Evolutionary conservation across 2,888 invertebrate species (phyloP).

Genomic region (Latrodectus hesperus): DNA sequence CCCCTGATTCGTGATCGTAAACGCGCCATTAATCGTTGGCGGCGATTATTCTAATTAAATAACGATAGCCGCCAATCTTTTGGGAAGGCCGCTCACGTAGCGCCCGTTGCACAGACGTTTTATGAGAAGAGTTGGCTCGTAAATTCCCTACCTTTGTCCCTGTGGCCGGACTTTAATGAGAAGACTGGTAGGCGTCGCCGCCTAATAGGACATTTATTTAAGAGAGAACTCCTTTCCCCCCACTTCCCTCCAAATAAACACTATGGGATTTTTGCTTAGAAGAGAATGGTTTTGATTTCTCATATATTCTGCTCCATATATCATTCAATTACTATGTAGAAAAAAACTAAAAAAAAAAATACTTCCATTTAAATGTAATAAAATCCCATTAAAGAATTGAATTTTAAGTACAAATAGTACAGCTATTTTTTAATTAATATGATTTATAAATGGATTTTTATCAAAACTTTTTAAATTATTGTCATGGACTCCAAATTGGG

Average conservation of each 20-base stretch:
- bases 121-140: constrained; percentile 42
- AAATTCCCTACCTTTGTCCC: constrained; percentile 41
- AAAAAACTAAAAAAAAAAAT: too few relatives aligned
- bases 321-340: too few relatives aligned
- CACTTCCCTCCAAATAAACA: not conserved
- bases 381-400: too few relatives aligned
- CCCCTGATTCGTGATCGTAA: constrained; percentile 49
- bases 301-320: too few relatives aligned
- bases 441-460: too few relatives aligned
- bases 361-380: too few relatives aligned
- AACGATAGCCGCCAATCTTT: constrained; percentile 51
- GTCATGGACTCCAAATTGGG: too few relatives aligned
- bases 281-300: too few relatives aligned
- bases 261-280: too few relatives aligned
- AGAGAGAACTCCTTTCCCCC: not conserved
- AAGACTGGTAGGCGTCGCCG: constrained; percentile 55
- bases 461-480: too few relatives aligned
- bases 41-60: constrained; percentile 69
- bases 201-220: constrained; percentile 24
- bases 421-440: too few relatives aligned
- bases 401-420: too few relatives aligned
- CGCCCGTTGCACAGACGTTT: constrained; percentile 29
- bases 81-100: constrained; percentile 54
- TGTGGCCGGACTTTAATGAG: constrained; percentile 32
- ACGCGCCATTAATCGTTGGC: constrained; percentile 62